Evolutionary conservation across 2,113 vertebrate species (phyloP), one percentile per base, ranked within the genome.

Genomic region (Saimiri boliviensis): DNA sequence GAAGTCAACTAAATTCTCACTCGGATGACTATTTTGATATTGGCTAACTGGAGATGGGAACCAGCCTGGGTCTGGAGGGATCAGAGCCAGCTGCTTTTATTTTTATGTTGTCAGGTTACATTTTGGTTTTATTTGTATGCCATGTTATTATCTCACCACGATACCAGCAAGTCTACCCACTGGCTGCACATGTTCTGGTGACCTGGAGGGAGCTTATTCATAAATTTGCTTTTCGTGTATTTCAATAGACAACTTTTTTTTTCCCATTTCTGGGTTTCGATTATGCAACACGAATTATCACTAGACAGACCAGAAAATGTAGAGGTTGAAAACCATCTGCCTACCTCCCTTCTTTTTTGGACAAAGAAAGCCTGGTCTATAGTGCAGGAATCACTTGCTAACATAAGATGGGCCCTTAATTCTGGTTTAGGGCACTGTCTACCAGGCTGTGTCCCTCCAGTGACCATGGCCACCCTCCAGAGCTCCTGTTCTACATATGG

Each of bases 371-470:
- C 49, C 70, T 80, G 30, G 54, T 16, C 52, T 7, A 5, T 4
- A 23, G 45, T 0, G 2, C 8, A 11, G 10, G 68, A 8, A 12
- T 35, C 42, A 21, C 21, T 0, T 2, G 2, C 27, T 13, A 10
- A 16, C 8, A 30, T 37, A 30, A 92, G 54, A 27, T 66, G 23
- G 52, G 23, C 5, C 66, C 30, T 66, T 17, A 1, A 6, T 25
- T 54, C 81, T 4, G 27, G 16, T 2, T n/a, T 2, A 16, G n/a
- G 1, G 42, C 40, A 56, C 42, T 30, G 1, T 6, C 5, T 0
- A 7, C 87, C 6, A 11, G 20, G 30, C 49, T 10, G 1, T 3
- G 14, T 1, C 4, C 49, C 49, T 40, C n/a, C 8, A 13, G 2
- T 25, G 54, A 49, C 37, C 30, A 8, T 0, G 8, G 6, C 12